Base-by-base conservation (phyloP, 2,113 vertebrate genomes). In the Ciconia maguari region DNA sequence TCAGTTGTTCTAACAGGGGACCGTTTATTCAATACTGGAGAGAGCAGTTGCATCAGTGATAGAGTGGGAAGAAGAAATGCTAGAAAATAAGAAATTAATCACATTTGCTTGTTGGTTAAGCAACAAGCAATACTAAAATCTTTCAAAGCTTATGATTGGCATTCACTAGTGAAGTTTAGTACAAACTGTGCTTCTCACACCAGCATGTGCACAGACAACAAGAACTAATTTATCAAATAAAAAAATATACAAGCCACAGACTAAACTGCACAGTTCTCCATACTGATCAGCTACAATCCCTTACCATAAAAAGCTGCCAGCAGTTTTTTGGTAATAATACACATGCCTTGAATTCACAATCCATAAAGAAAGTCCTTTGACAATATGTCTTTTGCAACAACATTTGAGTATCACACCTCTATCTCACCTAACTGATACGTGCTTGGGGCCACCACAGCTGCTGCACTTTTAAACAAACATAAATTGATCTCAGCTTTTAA, bases 1-100 rank as follows among this genome's bases (percentile, higher is more conserved):
- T 92, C 94, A 84, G 77, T 95, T 85, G 65, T 96, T 90, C 88
- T 90, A 97, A 95, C 90, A 96, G 94, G 94, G 90, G 81, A 94
- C 64, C 62, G 13, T 83, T 96, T 97, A 94, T 85, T 93, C 95
- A 74, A 3, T 64, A 12, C 29, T 77, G 62, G 65, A 70, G 80
- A 95, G 41, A 10, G 65, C 69, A 60, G 88, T 91, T 78, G 86
- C 69, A 71, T 77, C 83, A 89, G 86, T 41, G 68, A 54, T 14
- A 83, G 14, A 77, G 32, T 12, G 70, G 65, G 49, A 71, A 69
- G 75, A 86, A 91, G 70, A 94, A 87, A 95, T 27, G 41, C 57
- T 92, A 44, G 41, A 54, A 55, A 87, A 68, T 30, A 77, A 80
- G 83, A 83, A 83, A 76, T 26, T 18, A 26, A 38, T 95, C 81